These are phyloP conservation scores for Pampus argenteus DNA, from an alignment of 2,797 vertebrate species.

Conservation along the genomic window DNA sequence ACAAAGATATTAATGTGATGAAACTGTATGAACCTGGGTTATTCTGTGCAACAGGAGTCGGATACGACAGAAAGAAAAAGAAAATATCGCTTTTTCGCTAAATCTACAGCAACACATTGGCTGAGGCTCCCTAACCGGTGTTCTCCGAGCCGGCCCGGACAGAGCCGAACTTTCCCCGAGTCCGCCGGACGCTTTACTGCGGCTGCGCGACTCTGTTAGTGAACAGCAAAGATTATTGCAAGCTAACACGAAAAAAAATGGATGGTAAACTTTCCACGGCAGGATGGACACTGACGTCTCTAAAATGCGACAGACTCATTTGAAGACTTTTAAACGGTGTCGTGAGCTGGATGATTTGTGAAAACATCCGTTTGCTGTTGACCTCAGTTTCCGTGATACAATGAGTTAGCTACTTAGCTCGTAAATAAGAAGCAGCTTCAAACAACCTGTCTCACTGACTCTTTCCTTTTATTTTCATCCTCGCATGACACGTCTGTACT, in stretches of 20 bases:
- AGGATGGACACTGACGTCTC: slow-evolving; percentile 7
- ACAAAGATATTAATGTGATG: no score
- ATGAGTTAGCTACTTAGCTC: slow-evolving; percentile 62
- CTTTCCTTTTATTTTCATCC: slow-evolving; percentile 1
- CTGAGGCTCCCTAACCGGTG: slow-evolving; percentile 7
- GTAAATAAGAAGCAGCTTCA: slow-evolving; percentile 47
- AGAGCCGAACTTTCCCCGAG: slow-evolving; percentile 75
- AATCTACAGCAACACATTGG: slow-evolving; percentile 31
- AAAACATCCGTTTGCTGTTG: slow-evolving; percentile 25
- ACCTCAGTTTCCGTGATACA: slow-evolving; percentile 33
- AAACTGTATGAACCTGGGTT: neutral
- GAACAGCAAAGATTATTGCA: slow-evolving; percentile 72
- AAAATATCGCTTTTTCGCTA: fast-evolving
- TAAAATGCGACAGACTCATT: slow-evolving; percentile 10
- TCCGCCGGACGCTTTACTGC: slow-evolving; percentile 62
- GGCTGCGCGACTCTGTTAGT: slow-evolving; percentile 79
- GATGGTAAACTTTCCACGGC: slow-evolving; percentile 37
- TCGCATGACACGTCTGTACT: slow-evolving; percentile 28
- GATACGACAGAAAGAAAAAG: neutral
- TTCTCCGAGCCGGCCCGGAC: slow-evolving; percentile 46
- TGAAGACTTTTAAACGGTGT: slow-evolving; percentile 1
- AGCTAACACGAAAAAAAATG: slow-evolving; percentile 66
- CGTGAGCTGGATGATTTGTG: neutral
- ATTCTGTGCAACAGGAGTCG: neutral
- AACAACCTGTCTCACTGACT: slow-evolving; percentile 15